A percentile compares a stretch with the other conserved stretches of the same genome.
Conservation (phyloP, 1,140 invertebrate genomes). For the Onthophagus taurus region DNA sequence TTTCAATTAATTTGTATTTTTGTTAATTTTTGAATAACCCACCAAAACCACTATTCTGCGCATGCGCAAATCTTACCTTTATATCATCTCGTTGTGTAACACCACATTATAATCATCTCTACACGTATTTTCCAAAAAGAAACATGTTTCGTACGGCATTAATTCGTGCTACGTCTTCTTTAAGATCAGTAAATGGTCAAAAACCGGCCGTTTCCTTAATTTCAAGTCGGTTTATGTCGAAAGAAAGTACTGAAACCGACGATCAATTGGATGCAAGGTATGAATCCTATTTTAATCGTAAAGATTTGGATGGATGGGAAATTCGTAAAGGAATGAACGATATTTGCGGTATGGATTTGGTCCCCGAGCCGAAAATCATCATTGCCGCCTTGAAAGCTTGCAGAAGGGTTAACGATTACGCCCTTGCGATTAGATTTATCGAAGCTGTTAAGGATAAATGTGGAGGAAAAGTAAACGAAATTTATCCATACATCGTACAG, state of each 20-base stretch:
- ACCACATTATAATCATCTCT: too few species aligned
- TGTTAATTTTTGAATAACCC: too few species aligned
- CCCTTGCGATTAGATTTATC: conserved; percentile 83
- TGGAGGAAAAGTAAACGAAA: conserved; percentile 63
- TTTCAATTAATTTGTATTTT: too few species aligned
- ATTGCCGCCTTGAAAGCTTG: conserved; percentile 87
- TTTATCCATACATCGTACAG: conserved; percentile 88
- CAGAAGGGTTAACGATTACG: conserved; percentile 87
- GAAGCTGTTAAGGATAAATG: conserved; percentile 90
- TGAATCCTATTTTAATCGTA: conserved; percentile 76
- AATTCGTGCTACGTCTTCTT: conserved; percentile 20
- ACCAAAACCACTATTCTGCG: too few species aligned
- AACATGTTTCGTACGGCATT: conserved; percentile 32
- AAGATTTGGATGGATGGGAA: conserved; percentile 95
- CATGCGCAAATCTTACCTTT: too few species aligned
- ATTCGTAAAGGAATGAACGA: conserved; percentile 81
- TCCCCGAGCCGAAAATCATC: conserved; percentile 92
- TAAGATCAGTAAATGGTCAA: conserved; percentile 18
- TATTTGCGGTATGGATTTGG: conserved; percentile 77
- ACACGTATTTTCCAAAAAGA: too few species aligned
- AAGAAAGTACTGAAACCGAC: conserved; percentile 32
- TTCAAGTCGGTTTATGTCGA: conserved; percentile 26
- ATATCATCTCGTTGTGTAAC: too few species aligned
- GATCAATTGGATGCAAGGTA: conserved; percentile 48
- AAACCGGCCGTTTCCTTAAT: not conserved